These are phyloP conservation scores for Aricia artaxerxes DNA, from an alignment of 2,888 invertebrate species.

Conservation along the genomic window DNA sequence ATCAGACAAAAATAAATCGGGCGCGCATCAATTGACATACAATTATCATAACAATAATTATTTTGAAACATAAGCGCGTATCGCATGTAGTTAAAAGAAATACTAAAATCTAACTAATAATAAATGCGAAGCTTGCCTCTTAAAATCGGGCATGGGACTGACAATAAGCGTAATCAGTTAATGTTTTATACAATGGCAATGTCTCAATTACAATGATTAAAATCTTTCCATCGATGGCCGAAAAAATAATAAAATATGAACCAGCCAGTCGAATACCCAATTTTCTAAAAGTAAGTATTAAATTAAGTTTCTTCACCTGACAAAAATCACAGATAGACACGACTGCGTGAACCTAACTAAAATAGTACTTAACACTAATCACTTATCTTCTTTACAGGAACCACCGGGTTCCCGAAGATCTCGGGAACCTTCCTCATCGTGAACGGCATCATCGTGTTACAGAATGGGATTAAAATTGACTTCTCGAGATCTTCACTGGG, in stretches of 20 bases:
- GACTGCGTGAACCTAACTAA: not conserved
- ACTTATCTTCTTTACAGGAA: constrained; percentile 14
- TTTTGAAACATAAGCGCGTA: not conserved
- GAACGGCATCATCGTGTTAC: constrained; percentile 23
- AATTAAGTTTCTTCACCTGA: not conserved
- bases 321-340: constrained; percentile 7
- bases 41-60: not conserved
- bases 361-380: not conserved
- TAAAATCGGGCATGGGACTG: not conserved
- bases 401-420: constrained; percentile 10
- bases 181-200: not conserved
- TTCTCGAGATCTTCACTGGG: constrained; percentile 13
- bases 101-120: not conserved
- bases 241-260: not conserved
- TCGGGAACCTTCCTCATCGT: constrained; percentile 7
- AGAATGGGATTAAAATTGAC: constrained; percentile 1
- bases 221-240: not conserved
- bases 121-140: constrained; percentile 9
- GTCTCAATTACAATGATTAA: not conserved
- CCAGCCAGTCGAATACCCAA: not conserved
- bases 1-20: not conserved
- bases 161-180: constrained; percentile 11
- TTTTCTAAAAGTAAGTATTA: not conserved
- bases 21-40: not conserved
- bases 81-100: not conserved